Conservation (phyloP, 2,888 invertebrate species). For the Panzeria rudis region DNA sequence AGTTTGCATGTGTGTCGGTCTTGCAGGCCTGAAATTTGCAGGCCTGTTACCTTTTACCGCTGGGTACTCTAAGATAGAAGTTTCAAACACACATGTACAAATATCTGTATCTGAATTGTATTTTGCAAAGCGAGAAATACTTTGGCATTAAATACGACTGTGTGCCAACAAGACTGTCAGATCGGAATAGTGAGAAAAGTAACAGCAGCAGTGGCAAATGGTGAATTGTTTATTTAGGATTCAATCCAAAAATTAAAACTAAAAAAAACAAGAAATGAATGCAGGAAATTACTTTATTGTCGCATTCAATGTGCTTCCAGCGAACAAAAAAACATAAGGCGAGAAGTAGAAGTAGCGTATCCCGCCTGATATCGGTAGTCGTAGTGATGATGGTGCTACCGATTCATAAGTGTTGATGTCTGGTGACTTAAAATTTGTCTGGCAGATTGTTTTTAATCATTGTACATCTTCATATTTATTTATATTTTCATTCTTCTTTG, state of each 20-base stretch:
- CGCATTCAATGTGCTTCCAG: conserved; percentile 44
- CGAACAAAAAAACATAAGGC: neutral
- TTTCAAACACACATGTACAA: neutral
- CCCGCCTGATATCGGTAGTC: neutral
- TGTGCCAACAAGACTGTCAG: conserved; percentile 29
- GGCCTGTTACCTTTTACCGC: no score
- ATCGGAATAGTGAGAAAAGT: conserved; percentile 43
- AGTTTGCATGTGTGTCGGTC: no score
- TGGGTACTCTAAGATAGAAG: conserved; percentile 31
- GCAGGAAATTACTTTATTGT: conserved; percentile 81
- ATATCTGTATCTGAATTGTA: conserved; percentile 7
- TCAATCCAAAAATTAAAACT: conserved; percentile 45
- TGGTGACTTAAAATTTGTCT: neutral
- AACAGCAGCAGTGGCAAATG: conserved; percentile 74
- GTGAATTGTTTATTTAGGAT: conserved; percentile 82
- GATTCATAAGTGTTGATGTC: neutral
- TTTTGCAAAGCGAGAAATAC: conserved; percentile 46
- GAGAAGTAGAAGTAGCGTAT: neutral
- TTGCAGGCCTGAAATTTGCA: no score
- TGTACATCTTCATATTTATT: neutral
- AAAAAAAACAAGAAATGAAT: conserved; percentile 73
- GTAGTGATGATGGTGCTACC: neutral
- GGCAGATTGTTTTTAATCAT: neutral
- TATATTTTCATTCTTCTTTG: neutral
- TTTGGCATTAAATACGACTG: conserved; percentile 40